phyloP scores from a whole-genome alignment of 2,113 vertebrate genomes.

The Lophotis ruficrista region DNA sequence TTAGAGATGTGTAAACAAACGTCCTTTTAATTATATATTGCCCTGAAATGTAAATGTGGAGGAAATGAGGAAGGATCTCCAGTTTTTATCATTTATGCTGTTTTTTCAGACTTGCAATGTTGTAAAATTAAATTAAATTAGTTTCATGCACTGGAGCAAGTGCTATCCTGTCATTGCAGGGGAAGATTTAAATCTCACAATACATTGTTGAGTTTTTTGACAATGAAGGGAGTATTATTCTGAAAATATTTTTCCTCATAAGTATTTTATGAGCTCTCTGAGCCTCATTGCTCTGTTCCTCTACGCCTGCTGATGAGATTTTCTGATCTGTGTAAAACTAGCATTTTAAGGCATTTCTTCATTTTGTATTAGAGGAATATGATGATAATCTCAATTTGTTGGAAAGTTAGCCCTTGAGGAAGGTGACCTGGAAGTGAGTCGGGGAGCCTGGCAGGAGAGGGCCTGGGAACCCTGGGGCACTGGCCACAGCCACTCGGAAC shows the following conservation, averaged over 20 bases:
- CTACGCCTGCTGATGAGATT: background rate
- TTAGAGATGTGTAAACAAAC: background rate
- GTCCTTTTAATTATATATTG: background rate
- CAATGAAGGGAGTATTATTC: background rate
- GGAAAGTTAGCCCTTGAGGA: background rate
- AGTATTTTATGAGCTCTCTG: background rate
- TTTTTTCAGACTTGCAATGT: background rate
- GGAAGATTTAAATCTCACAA: background rate
- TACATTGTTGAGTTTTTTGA: background rate
- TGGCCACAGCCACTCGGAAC: accelerated
- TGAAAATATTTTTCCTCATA: background rate
- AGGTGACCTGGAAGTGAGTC: background rate
- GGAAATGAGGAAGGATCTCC: background rate
- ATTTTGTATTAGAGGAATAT: background rate
- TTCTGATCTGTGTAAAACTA: background rate
- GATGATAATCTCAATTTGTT: background rate
- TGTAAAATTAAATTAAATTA: background rate
- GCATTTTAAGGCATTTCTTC: background rate
- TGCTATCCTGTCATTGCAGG: background rate
- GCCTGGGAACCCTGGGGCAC: background rate
- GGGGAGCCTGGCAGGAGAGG: background rate
- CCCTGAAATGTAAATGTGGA: background rate
- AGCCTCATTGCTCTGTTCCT: background rate
- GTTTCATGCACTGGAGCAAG: accelerated
- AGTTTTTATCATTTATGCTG: background rate